Evolutionary conservation across 1,140 invertebrate genomes (phyloP).

Genomic region (Notospermus geniculatus): DNA sequence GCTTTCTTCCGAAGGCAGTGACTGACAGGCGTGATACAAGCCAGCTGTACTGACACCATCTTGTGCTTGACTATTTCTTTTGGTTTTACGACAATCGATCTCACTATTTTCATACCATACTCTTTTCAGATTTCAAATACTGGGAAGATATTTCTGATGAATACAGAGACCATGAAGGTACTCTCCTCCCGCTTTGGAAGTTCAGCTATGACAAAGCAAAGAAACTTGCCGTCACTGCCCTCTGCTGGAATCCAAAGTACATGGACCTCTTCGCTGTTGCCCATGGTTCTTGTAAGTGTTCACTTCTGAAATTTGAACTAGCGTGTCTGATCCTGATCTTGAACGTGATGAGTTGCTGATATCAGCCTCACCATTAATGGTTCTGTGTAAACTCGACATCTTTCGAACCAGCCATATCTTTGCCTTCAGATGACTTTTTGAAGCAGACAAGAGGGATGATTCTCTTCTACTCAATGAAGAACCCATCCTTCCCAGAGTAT

Average conservation of each 20-base stretch:
- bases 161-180: conserved; percentile 85
- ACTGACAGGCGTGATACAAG: background rate
- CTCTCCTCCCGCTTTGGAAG: conserved; percentile 88
- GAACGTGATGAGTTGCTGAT: background rate
- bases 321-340: too few relatives aligned
- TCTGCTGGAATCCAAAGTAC: conserved; percentile 84
- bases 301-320: background rate
- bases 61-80: too few relatives aligned
- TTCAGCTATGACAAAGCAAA: conserved; percentile 67
- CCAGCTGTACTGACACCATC: background rate
- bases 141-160: conserved; percentile 95
- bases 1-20: background rate
- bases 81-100: background rate
- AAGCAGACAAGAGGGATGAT: conserved; percentile 70
- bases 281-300: conserved; percentile 79
- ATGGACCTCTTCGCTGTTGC: conserved; percentile 88
- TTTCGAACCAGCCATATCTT: too few relatives aligned
- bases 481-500: conserved; percentile 89
- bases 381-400: too few relatives aligned
- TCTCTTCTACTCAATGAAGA: conserved; percentile 86
- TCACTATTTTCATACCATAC: background rate
- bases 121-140: conserved; percentile 80
- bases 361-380: too few relatives aligned
- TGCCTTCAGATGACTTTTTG: conserved; percentile 78
- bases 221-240: conserved; percentile 77